phyloP scores from a whole-genome alignment of 2,113 vertebrate species.

The Cynocephalus volans region DNA sequence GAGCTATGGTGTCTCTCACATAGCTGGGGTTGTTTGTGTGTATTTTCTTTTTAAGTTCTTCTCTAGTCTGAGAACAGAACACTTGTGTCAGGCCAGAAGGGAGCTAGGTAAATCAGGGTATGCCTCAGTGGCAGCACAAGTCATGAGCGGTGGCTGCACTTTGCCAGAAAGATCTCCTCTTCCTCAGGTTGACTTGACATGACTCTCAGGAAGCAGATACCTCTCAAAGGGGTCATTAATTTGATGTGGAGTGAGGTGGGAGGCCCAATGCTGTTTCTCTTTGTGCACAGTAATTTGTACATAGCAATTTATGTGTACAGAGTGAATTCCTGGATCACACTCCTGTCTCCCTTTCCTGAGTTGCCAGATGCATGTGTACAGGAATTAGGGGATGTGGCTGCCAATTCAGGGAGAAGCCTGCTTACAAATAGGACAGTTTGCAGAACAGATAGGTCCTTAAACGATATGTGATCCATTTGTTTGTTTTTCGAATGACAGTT shows the following conservation, averaged over 20 bases:
- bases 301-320: neutral
- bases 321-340: slow-evolving; percentile 35
- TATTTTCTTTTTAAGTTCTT: slow-evolving; percentile 57
- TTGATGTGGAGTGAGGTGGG: slow-evolving; percentile 21
- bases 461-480: neutral
- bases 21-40: slow-evolving; percentile 38
- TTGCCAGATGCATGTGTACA: neutral
- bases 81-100: neutral
- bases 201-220: slow-evolving; percentile 42
- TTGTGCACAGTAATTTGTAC: slow-evolving; percentile 41
- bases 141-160: neutral
- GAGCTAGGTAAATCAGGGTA: neutral
- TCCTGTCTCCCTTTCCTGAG: neutral
- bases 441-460: slow-evolving; percentile 49
- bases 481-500: neutral
- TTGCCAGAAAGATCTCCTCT: neutral
- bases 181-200: neutral
- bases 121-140: neutral
- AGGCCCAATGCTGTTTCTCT: slow-evolving; percentile 55
- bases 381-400: slow-evolving; percentile 4
- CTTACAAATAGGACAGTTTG: neutral
- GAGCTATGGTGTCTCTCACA: slow-evolving; percentile 48
- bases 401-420: neutral
- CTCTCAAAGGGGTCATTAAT: neutral
- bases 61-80: neutral